Evolutionary conservation across 2,888 invertebrate species (phyloP), one percentile per base, ranked within the genome.

Genomic region (Catocala sponsa): DNA sequence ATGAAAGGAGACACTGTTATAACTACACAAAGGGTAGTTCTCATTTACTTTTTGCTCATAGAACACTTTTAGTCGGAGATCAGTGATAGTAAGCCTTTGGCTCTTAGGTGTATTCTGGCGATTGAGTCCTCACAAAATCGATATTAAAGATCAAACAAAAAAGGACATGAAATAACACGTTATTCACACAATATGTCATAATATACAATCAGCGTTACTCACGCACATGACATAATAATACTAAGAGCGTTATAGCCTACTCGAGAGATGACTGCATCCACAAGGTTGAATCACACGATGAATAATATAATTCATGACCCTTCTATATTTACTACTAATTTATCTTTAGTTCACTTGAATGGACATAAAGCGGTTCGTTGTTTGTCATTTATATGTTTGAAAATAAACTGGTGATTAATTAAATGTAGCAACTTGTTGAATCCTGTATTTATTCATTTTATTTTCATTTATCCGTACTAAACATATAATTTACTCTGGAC

Each of bases 251-350:
- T 25, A 25, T 57, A n/a, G 53, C 62, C 61, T 42, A 61, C 64
- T 57, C 63, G 68, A 79, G 80, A 84, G 83, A 85, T 85, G 83
- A 84, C 82, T 84, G 77, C 84, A 84, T 47, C 6, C 66, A 71
- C 78, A 83, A 83, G 82, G 81, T 79, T 86, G 84, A 86, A 72
- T 84, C 85, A 85, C 68, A 65, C 25, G 58, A 78, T 81, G 78
- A 79, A 84, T 85, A 72, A 85, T 84, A 84, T 85, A 72, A 85
- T 84, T 83, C 75, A 82, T 76, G 38, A 59, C 65, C 61, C 68
- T 70, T 59, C 52, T 53, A 49, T 67, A 72, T 78, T 68, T 70
- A 65, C 49, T 64, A 64, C 46, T 63, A 52, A 70, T 76, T 63
- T 72, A 69, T 70, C 54, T 66, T 65, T 64, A 32, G 51, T 48